These are phyloP conservation scores for Zonotrichia albicollis DNA, from an alignment of 2,797 vertebrate species.

Conservation along the genomic window DNA sequence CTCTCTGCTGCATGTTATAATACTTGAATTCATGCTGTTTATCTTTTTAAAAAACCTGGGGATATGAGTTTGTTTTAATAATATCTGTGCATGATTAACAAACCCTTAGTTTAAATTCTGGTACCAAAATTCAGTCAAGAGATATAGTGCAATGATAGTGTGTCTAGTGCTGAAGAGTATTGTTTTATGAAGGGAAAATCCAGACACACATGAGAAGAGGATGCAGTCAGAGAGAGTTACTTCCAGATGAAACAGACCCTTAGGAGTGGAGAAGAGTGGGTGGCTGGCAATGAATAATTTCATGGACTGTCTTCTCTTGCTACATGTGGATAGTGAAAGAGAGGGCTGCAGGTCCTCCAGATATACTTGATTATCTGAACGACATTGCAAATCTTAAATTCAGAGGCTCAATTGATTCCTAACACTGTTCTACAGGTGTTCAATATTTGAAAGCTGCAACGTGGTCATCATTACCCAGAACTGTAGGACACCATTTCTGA, in stretches of 20 bases:
- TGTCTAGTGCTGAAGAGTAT: background rate
- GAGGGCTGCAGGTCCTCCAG: background rate
- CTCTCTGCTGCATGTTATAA: background rate
- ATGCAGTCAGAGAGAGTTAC: background rate
- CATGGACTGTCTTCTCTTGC: background rate
- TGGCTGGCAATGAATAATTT: background rate
- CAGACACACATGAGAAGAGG: background rate
- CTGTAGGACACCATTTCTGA: background rate
- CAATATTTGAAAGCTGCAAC: background rate
- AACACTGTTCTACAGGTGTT: background rate
- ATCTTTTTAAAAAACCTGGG: background rate
- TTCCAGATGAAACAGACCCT: background rate
- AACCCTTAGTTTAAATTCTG: background rate
- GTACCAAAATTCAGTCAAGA: background rate
- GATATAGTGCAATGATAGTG: background rate
- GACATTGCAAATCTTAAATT: background rate
- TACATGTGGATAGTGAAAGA: background rate
- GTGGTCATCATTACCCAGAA: background rate
- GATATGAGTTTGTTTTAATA: background rate
- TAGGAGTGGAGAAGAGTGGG: background rate
- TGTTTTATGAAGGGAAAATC: background rate
- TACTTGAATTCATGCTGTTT: background rate
- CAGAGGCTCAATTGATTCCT: background rate
- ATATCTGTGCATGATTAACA: background rate
- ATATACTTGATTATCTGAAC: background rate